These are phyloP conservation scores for Porphyrio hochstetteri DNA, from an alignment of 2,113 vertebrate species.

Conservation along the genomic window DNA sequence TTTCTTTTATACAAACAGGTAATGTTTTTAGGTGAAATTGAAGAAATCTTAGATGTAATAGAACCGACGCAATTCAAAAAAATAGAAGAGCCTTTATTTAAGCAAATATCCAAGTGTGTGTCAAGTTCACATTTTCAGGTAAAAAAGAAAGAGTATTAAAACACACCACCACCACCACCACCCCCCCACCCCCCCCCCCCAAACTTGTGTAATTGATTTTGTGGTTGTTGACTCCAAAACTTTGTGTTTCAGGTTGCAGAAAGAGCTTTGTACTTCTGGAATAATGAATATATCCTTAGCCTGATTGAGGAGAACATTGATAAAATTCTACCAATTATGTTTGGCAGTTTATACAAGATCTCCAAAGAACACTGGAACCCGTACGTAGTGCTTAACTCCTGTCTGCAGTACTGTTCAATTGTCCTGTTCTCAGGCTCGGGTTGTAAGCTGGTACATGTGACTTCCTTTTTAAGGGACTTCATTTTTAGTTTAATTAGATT, in stretches of 20 bases:
- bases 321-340: slow-evolving; percentile 96
- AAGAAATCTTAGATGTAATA: slow-evolving; percentile 98
- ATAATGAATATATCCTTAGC: slow-evolving; percentile 98
- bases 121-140: slow-evolving; percentile 99
- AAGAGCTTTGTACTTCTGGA: slow-evolving; percentile 97
- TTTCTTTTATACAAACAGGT: slow-evolving; percentile 78
- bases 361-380: slow-evolving; percentile 99
- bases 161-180: no score
- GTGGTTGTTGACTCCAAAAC: neutral
- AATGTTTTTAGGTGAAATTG: slow-evolving; percentile 98
- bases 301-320: slow-evolving; percentile 98
- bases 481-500: neutral
- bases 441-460: neutral
- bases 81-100: slow-evolving; percentile 96
- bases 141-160: neutral
- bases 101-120: slow-evolving; percentile 95
- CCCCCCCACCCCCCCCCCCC: no score
- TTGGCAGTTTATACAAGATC: slow-evolving; percentile 95
- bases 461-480: neutral
- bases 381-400: slow-evolving; percentile 76
- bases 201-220: neutral
- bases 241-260: slow-evolving; percentile 90
- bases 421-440: neutral
- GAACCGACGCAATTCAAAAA: slow-evolving; percentile 98
- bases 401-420: neutral